A percentile compares a stretch with the other conserved stretches of the same genome.
These are phyloP conservation scores for Bombus waltoni DNA, from an alignment of 1,140 invertebrate species.

Conservation along the genomic window DNA sequence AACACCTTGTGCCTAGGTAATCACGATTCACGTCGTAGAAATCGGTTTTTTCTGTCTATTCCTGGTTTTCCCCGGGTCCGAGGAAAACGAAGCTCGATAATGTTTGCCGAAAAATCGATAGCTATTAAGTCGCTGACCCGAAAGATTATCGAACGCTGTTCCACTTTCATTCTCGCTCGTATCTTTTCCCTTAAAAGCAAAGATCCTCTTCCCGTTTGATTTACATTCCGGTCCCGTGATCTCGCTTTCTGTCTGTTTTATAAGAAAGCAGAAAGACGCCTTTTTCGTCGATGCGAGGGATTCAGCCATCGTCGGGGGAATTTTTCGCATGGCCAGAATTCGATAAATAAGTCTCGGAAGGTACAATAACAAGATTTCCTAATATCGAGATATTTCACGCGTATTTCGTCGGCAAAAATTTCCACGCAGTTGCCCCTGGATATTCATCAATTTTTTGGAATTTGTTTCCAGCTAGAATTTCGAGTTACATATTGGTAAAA, in stretches of 20 bases:
- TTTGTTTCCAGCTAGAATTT: no score
- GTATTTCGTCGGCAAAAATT: neutral
- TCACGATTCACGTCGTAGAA: neutral
- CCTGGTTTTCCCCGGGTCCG: neutral
- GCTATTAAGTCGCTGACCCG: slow-evolving; percentile 38
- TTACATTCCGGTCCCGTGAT: slow-evolving; percentile 4
- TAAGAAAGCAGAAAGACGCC: slow-evolving; percentile 5
- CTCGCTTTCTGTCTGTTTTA: neutral
- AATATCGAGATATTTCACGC: neutral
- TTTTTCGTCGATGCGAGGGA: neutral
- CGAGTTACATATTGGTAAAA: no score
- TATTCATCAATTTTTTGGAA: neutral
- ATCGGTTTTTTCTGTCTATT: neutral
- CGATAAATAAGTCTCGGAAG: neutral
- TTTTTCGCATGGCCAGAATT: slow-evolving; percentile 20
- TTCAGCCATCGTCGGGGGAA: neutral
- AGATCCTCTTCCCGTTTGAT: slow-evolving; percentile 15
- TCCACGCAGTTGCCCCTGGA: neutral
- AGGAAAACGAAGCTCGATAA: slow-evolving; percentile 26
- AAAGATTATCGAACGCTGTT: slow-evolving; percentile 28
- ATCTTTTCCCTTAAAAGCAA: neutral
- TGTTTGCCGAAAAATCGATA: slow-evolving; percentile 30
- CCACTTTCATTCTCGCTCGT: slow-evolving; percentile 29
- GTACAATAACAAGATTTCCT: slow-evolving; percentile 12
- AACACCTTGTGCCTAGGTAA: neutral